These are phyloP conservation scores for Gymnogyps californianus DNA, from an alignment of 2,113 vertebrate genomes.

Conservation along the genomic window DNA sequence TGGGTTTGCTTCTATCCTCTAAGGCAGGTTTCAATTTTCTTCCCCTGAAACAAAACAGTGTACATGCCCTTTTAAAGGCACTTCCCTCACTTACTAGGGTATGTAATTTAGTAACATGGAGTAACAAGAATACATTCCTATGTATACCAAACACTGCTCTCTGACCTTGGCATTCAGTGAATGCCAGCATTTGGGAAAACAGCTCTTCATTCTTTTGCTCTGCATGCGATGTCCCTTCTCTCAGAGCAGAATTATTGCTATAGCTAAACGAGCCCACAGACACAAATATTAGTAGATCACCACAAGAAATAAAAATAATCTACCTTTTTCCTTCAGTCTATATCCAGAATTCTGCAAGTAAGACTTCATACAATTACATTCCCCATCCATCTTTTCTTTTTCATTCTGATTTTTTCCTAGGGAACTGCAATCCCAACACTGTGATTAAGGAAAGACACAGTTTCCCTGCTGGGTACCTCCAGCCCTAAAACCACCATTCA, in stretches of 20 bases:
- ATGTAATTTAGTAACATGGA: background rate
- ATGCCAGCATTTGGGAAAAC: background rate
- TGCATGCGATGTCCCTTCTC: background rate
- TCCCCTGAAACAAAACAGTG: background rate
- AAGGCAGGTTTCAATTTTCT: background rate
- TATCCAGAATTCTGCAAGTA: background rate
- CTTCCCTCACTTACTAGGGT: background rate
- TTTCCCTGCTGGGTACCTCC: background rate
- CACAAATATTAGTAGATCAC: background rate
- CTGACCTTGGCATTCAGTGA: background rate
- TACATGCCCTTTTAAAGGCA: background rate
- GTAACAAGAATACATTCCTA: background rate
- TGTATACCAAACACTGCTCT: background rate
- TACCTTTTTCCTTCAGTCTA: background rate
- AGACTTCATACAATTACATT: background rate
- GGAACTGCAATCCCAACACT: background rate
- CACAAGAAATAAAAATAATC: background rate
- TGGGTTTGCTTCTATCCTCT: background rate
- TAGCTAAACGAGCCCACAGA: background rate
- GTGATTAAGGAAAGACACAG: background rate
- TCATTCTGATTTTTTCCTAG: background rate
- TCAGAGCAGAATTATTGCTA: background rate
- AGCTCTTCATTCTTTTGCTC: background rate
- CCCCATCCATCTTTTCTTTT: background rate
- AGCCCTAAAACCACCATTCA: background rate